Evolutionary conservation across 1,140 invertebrate genomes (phyloP), one percentile per base, ranked within the genome.

Genomic region (Aethina tumida): DNA sequence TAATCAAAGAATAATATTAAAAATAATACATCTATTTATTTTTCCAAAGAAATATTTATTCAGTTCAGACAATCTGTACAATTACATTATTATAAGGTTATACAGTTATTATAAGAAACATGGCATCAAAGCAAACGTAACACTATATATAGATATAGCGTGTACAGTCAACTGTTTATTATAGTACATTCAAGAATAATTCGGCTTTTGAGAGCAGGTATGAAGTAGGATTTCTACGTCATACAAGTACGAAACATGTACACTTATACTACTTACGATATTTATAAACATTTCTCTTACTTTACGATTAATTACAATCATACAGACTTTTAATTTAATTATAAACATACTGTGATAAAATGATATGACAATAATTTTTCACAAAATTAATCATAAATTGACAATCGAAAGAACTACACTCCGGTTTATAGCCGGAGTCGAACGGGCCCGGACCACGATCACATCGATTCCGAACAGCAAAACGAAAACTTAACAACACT

Each of bases 51-150:
- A 58, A 60, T 60, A 58, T 60, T 62, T 62, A 60, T 60, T 62
- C 58, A 62, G 55, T 58, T 62, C 56, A 60, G 59, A 62, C 59
- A 62, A 53, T 57, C 59, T 62, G 59, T 62, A 62, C 58, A 62
- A 52, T 47, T 62, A 62, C 58, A 62, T 59, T 50, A 53, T 55
- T 56, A 56, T 55, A 55, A 45, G 55, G 55, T 59, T 62, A 60
- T 58, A 60, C 55, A 62, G 49, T 53, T 59, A 61, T 53, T 53
- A 58, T 59, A 60, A 55, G 57, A 60, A 59, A 62, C 55, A 62
- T 62, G 59, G 59, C 58, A 62, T 59, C 52, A 55, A 62, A 60
- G 53, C 53, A 53, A 53, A 45, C 47, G 51, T 56, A 59, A 43
- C 50, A 58, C 53, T 53, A 55, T 50, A 49, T 12, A n/a, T n/a